These are phyloP conservation scores for Emberiza fucata DNA, from an alignment of 2,113 vertebrate genomes.

Conservation along the genomic window DNA sequence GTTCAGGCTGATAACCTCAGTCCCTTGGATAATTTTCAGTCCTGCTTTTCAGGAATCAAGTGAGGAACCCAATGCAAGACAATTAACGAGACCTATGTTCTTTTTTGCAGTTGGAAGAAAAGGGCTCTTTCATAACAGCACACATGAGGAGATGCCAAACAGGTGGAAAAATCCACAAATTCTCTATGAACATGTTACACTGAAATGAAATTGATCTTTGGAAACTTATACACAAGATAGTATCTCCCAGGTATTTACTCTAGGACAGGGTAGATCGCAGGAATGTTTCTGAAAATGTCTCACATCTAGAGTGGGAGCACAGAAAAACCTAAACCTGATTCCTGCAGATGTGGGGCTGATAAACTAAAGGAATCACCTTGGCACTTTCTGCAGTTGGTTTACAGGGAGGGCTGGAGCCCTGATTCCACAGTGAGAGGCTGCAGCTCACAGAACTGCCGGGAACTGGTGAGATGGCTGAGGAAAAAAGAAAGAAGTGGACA, in stretches of 20 bases:
- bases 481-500: not conserved
- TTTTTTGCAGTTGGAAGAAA: not conserved
- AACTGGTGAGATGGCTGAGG: not conserved
- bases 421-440: not conserved
- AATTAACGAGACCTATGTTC: not conserved
- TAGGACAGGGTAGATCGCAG: not conserved
- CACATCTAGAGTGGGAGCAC: not conserved
- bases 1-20: not conserved
- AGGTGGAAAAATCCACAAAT: not conserved
- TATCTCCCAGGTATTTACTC: not conserved
- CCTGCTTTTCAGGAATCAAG: not conserved
- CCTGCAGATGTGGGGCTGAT: accelerated
- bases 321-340: not conserved
- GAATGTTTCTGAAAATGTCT: not conserved
- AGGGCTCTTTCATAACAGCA: not conserved
- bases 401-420: not conserved
- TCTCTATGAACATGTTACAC: not conserved
- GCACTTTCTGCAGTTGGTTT: not conserved
- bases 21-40: not conserved
- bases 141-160: not conserved
- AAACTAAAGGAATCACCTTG: not conserved
- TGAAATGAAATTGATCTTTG: not conserved
- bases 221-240: not conserved
- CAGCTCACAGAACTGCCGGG: not conserved
- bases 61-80: not conserved